Evolutionary conservation across 2,797 vertebrate species (phyloP), one percentile per base, ranked within the genome.

Genomic region (Acipenser transmontanus): DNA sequence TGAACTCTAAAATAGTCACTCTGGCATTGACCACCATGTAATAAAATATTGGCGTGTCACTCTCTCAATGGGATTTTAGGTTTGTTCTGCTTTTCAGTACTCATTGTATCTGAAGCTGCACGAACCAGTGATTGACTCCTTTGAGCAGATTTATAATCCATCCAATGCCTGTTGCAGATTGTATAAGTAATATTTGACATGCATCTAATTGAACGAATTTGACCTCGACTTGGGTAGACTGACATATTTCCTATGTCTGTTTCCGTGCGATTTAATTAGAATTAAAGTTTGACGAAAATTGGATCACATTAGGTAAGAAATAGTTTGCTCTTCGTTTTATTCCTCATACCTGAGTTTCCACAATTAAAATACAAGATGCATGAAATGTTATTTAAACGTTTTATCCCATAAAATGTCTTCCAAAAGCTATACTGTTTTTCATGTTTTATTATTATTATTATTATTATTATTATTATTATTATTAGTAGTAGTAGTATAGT

Each of bases 131-230:
- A 80, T 63, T 72, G 70, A 72, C 49, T 57, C 77, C 78, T 78
- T 76, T 75, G 72, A 81, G 76, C 83, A 84, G 77, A 81, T 72
- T 64, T 74, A 77, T 86, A 88, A 89, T 87, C 86, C 74, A 61
- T 74, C 82, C 87, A 81, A 79, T 82, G 81, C 72, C 81, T 34
- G 84, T 84, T 85, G 79, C 76, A 85, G 71, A 69, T 84, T 88
- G 81, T 83, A 88, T 83, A 84, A 90, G 86, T 91, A 82, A 90
- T 89, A 86, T 92, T 82, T 90, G 87, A 91, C 82, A 86, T 87
- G 78, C 86, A 74, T 88, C 82, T 87, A 83, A 86, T 89, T 83
- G 82, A 80, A 86, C 83, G 87, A 84, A 82, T 79, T 74, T 92
- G 88, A 92, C 88, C 89, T 82, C 66, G 12, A 72, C 66, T 75